Base-by-base conservation (phyloP, 2,113 vertebrate species). In the Scalopus aquaticus region DNA sequence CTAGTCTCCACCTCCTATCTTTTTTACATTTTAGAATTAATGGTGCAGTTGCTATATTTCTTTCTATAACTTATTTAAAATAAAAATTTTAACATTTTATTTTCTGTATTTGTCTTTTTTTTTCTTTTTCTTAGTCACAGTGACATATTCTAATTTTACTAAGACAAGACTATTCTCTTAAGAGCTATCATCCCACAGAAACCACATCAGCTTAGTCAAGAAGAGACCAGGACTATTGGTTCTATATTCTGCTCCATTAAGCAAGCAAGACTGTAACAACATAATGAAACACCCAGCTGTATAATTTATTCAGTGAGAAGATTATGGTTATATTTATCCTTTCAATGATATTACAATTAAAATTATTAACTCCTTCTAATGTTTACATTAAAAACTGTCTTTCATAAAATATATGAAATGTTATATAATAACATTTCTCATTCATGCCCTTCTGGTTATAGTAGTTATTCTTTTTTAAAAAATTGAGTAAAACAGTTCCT, bases 221-320 rank as follows among this genome's bases (percentile, higher is more conserved):
- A 93, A 80, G 11, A 73, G 65, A 90, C 22, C 9, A 54, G 39
- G 88, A 73, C 35, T 58, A 54, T 6, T 91, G 58, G 51, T 60
- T 93, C 10, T 67, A 49, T 70, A 85, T 95, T 85, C 51, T 91
- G 54, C 58, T 54, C 58, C 54, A 97, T 95, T 95, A 92, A 91
- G 49, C 85, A 97, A 82, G 64, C 70, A 92, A 39, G 13, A 93
- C 42, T 82, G 35, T 78, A 92, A 62, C 76, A 72, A 77, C 83
- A 80, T 74, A 92, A 90, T 92, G 81, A 90, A 93, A 84, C 56
- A 70, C 20, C 95, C 62, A 88, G n/a, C 28, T 93, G 32, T 80
- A 88, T 76, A 80, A 95, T 95, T 96, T 87, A 90, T 86, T 90
- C 24, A 79, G 64, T 80, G 90, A 95, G 91, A 94, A 73, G 26